Conservation (phyloP, 2,888 invertebrate genomes). For the Anaspis maculata region DNA sequence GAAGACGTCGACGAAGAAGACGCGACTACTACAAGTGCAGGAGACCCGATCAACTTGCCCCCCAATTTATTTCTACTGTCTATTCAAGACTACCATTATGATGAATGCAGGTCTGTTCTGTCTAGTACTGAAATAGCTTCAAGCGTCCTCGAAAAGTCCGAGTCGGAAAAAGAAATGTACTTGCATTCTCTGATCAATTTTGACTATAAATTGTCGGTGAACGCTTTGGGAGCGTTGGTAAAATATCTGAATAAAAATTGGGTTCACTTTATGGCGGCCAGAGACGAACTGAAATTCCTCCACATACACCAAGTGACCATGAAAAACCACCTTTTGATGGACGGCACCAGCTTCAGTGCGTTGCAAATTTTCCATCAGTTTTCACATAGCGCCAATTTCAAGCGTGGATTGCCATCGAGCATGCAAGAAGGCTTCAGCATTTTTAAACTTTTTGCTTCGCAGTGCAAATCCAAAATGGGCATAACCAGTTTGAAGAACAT, state of each 20-base stretch:
- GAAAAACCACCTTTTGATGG: slow-evolving; percentile 58
- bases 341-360: slow-evolving; percentile 63
- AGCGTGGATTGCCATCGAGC: slow-evolving; percentile 51
- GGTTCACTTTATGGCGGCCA: slow-evolving; percentile 31
- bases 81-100: slow-evolving; percentile 47
- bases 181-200: slow-evolving; percentile 58
- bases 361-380: slow-evolving; percentile 68
- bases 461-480: slow-evolving; percentile 64
- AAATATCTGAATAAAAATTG: slow-evolving; percentile 62
- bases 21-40: slow-evolving; percentile 19
- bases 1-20: slow-evolving; percentile 12
- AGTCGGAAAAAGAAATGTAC: slow-evolving; percentile 49
- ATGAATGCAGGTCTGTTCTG: slow-evolving; percentile 27
- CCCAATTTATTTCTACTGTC: slow-evolving; percentile 51
- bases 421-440: slow-evolving; percentile 65
- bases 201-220: slow-evolving; percentile 52
- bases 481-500: slow-evolving; percentile 57
- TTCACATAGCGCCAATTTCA: slow-evolving; percentile 67
- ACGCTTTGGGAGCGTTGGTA: slow-evolving; percentile 64
- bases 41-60: slow-evolving; percentile 30
- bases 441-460: slow-evolving; percentile 53
- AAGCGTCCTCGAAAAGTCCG: slow-evolving; percentile 40
- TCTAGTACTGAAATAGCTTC: slow-evolving; percentile 28
- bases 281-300: slow-evolving; percentile 48
- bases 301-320: slow-evolving; percentile 52